These are phyloP conservation scores for Synanthedon tipuliformis DNA, from an alignment of 2,888 invertebrate species.

Conservation along the genomic window DNA sequence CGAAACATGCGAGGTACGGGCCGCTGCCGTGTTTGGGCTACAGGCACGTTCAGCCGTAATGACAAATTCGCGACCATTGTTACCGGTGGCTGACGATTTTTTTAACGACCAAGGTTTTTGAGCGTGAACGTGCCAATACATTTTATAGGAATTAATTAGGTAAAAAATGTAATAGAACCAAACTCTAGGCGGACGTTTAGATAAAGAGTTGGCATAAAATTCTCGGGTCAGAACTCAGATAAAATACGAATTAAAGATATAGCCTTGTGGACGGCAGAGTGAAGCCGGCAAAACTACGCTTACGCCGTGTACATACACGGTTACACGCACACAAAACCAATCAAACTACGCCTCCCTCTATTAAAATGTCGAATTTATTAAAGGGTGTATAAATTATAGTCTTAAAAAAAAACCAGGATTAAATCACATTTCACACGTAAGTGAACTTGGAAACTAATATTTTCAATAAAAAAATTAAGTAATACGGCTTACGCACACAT, in stretches of 20 bases:
- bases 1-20: constrained; percentile 37
- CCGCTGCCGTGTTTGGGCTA: constrained; percentile 39
- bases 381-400: no score
- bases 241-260: no score
- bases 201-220: constrained; percentile 44
- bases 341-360: no score
- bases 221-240: constrained; percentile 10
- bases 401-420: no score
- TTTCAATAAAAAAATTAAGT: neutral
- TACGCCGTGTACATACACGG: no score
- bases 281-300: no score
- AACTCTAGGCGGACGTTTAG: constrained; percentile 8
- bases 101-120: constrained; percentile 49
- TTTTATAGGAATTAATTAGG: constrained; percentile 51
- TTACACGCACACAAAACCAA: no score
- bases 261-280: no score
- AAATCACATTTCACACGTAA: no score
- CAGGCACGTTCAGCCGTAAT: constrained; percentile 59
- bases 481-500: constrained; percentile 16
- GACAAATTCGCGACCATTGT: constrained; percentile 60
- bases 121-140: constrained; percentile 54
- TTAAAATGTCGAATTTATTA: no score
- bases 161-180: constrained; percentile 19
- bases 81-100: constrained; percentile 46
- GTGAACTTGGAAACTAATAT: no score